These are phyloP conservation scores for Philhelius pedissequus DNA, from an alignment of 2,888 invertebrate genomes.

Conservation along the genomic window DNA sequence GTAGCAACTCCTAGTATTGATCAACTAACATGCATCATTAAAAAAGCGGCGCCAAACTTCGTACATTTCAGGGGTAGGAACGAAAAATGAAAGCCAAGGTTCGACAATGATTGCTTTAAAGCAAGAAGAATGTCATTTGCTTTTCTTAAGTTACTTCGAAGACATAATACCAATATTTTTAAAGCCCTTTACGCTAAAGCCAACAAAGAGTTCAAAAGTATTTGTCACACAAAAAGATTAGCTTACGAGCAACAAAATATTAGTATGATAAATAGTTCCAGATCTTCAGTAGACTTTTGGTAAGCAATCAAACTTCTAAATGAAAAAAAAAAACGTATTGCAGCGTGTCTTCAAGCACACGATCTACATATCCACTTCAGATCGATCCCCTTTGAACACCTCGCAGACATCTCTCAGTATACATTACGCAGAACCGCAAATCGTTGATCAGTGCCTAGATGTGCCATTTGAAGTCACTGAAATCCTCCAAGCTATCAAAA, in stretches of 20 bases:
- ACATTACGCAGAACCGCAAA: neutral
- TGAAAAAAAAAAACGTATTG: neutral
- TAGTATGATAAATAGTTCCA: neutral
- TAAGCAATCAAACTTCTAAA: neutral
- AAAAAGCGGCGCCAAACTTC: neutral
- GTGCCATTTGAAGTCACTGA: too few relatives aligned
- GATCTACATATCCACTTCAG: neutral
- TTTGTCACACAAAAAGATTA: neutral
- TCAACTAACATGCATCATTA: neutral
- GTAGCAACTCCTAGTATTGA: neutral
- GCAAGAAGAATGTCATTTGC: neutral
- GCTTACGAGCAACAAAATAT: neutral
- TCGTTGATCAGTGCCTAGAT: too few relatives aligned
- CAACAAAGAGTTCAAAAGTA: neutral
- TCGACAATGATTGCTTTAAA: neutral
- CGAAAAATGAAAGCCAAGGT: neutral
- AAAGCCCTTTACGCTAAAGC: neutral
- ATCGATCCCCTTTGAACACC: neutral
- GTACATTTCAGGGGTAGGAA: too few relatives aligned
- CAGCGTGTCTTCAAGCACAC: neutral
- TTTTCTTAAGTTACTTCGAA: neutral
- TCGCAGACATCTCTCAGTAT: neutral
- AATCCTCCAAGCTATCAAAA: too few relatives aligned
- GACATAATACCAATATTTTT: neutral
- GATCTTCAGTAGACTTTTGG: neutral